These are phyloP conservation scores for Bathynomus jamesi DNA, from an alignment of 1,140 invertebrate genomes.

Conservation along the genomic window DNA sequence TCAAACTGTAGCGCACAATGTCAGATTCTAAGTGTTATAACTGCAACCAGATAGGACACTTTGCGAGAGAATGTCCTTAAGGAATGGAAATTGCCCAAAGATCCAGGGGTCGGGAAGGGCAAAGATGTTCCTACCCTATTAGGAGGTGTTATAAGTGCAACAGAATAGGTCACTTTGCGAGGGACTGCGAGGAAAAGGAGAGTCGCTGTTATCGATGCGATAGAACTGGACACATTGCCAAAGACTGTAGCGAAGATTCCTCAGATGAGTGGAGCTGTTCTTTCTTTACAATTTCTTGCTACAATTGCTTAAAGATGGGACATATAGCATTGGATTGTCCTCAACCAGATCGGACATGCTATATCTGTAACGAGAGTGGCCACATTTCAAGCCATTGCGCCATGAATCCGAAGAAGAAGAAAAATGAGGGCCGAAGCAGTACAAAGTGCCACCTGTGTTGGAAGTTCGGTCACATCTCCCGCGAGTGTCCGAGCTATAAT, in stretches of 20 bases:
- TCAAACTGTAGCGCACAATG: no score
- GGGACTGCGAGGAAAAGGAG: slow-evolving; percentile 47
- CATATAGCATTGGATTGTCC: slow-evolving; percentile 37
- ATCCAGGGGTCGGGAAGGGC: slow-evolving; percentile 22
- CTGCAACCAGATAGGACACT: slow-evolving; percentile 59
- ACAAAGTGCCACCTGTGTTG: slow-evolving; percentile 51
- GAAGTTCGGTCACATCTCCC: slow-evolving; percentile 49
- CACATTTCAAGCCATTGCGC: slow-evolving; percentile 85
- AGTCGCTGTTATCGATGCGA: slow-evolving; percentile 82
- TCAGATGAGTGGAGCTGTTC: no score
- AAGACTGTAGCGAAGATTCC: slow-evolving; percentile 62
- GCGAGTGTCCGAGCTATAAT: no score
- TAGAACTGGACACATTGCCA: slow-evolving; percentile 76
- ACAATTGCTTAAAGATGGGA: slow-evolving; percentile 41
- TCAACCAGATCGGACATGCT: slow-evolving; percentile 56
- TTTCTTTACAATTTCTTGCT: slow-evolving; percentile 39
- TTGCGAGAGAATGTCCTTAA: slow-evolving; percentile 49
- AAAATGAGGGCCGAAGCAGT: slow-evolving; percentile 58
- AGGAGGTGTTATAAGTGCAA: slow-evolving; percentile 77
- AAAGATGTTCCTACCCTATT: slow-evolving; percentile 13
- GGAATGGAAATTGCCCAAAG: slow-evolving; percentile 26
- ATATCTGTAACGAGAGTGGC: slow-evolving; percentile 60
- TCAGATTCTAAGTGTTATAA: slow-evolving; percentile 61
- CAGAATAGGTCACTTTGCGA: slow-evolving; percentile 49
- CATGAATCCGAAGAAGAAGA: slow-evolving; percentile 45